A percentile compares a stretch with the other conserved stretches of the same genome.
Conservation (phyloP, 2,797 vertebrate species). For the Anniella stebbinsi region DNA sequence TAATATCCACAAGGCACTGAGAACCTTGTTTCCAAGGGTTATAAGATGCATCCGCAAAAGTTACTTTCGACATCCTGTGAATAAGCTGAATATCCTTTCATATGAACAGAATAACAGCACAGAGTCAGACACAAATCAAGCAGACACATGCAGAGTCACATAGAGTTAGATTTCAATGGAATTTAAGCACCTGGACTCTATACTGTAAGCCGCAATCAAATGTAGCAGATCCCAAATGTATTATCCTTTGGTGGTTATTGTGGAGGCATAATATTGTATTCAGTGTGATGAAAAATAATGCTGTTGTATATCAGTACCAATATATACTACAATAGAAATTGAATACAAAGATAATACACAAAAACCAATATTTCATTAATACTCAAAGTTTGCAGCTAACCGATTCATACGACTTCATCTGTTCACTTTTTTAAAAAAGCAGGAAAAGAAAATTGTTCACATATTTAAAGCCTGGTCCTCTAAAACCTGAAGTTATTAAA, state of each 20-base stretch:
- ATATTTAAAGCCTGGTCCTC: slow-evolving; percentile 34
- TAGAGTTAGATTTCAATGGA: not conserved
- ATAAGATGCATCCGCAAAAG: not conserved
- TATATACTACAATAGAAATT: not conserved
- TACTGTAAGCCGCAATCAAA: not conserved
- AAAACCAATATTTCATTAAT: not conserved
- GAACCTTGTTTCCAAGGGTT: not conserved
- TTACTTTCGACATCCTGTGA: not conserved
- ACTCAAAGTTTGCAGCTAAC: not conserved
- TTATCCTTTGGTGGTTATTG: not conserved
- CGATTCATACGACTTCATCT: not conserved
- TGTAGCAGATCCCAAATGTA: not conserved
- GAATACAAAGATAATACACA: not conserved
- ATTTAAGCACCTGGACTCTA: not conserved
- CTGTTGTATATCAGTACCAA: not conserved
- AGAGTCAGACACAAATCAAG: not conserved
- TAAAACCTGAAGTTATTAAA: slow-evolving; percentile 33
- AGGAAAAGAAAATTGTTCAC: slow-evolving; percentile 3
- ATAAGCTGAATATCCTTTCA: not conserved
- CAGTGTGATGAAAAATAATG: not conserved
- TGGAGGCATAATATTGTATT: not conserved
- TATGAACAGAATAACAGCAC: not conserved
- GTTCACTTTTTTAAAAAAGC: not conserved
- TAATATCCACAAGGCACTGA: not conserved
- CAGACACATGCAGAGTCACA: too few relatives aligned